Percentiles rank a stretch among this genome's conserved stretches.
Evolutionary conservation across 1,140 invertebrate species (phyloP).

Genomic region (Drosophila pallidifrons): DNA sequence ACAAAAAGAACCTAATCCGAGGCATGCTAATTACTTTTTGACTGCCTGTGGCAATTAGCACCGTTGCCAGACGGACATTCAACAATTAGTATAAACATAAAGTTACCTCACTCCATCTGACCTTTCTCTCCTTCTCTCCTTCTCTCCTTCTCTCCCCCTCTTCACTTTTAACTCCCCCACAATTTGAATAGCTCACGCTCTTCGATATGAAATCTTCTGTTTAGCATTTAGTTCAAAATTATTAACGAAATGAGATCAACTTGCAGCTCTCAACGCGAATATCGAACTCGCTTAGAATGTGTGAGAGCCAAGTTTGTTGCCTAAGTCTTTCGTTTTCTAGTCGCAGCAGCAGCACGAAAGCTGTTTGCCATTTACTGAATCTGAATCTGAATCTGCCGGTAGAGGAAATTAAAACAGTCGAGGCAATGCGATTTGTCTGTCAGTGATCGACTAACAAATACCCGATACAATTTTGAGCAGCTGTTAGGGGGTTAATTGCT

Average conservation of each 20-base stretch:
- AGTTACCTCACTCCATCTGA: slow-evolving; percentile 18
- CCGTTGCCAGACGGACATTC: slow-evolving; percentile 30
- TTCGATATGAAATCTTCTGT: background rate
- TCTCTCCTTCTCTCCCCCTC: background rate
- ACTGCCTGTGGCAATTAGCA: slow-evolving; percentile 72
- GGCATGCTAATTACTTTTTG: slow-evolving; percentile 55
- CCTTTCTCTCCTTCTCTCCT: background rate
- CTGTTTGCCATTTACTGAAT: slow-evolving; percentile 28
- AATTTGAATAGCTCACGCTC: background rate
- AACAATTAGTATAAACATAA: slow-evolving; percentile 55
- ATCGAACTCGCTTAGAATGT: background rate
- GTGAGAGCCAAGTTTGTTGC: slow-evolving; percentile 37
- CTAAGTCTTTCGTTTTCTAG: slow-evolving; percentile 46
- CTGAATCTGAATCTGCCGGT: slow-evolving; percentile 15
- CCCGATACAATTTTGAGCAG: background rate
- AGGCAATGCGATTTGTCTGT: too few species aligned
- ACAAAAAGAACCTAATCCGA: slow-evolving; percentile 3
- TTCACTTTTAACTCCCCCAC: background rate
- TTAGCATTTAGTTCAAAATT: background rate
- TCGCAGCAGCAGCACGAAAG: slow-evolving; percentile 1
- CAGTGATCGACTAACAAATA: background rate
- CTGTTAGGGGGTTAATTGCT: too few species aligned
- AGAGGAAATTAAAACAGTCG: slow-evolving; percentile 13
- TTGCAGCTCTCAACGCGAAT: background rate
- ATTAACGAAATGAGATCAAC: background rate